Evolutionary conservation across 2,888 invertebrate species (phyloP).

Genomic region (Apotomis turbidana): DNA sequence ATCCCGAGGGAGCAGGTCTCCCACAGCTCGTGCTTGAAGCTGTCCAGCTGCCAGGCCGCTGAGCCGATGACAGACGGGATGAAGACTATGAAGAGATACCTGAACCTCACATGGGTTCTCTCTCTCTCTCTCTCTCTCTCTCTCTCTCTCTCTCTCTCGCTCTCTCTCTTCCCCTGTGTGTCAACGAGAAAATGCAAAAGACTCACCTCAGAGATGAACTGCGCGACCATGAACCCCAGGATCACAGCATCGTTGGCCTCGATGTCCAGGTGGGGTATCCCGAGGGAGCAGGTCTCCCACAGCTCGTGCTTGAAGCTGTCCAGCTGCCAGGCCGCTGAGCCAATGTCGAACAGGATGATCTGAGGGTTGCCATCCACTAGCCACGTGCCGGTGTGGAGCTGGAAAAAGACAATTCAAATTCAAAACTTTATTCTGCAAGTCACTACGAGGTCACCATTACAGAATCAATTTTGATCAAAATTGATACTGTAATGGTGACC

Average conservation of each 20-base stretch:
- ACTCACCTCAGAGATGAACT: constrained; percentile 93
- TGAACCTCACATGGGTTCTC: no score
- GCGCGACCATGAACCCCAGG: constrained; percentile 97
- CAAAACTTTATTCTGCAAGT: no score
- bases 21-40: constrained; percentile 98
- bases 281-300: constrained; percentile 94
- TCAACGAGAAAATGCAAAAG: no score
- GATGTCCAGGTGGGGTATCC: constrained; percentile 95
- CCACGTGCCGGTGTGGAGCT: constrained; percentile 98
- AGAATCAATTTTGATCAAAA: no score
- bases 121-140: no score
- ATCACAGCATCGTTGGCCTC: constrained; percentile 99
- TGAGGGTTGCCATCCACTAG: constrained; percentile 99
- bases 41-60: constrained; percentile 97
- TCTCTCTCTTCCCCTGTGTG: no score
- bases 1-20: constrained; percentile 92
- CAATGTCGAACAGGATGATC: constrained; percentile 98
- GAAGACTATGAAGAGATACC: constrained; percentile 60
- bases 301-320: constrained; percentile 97
- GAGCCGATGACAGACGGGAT: constrained; percentile 98
- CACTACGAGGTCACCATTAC: no score
- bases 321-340: constrained; percentile 97
- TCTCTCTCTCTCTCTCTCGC: no score
- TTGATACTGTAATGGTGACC: no score
- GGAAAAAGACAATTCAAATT: constrained; percentile 40